Evolutionary conservation across 2,113 vertebrate species (phyloP).

Genomic region (Nycticryphes semicollaris): DNA sequence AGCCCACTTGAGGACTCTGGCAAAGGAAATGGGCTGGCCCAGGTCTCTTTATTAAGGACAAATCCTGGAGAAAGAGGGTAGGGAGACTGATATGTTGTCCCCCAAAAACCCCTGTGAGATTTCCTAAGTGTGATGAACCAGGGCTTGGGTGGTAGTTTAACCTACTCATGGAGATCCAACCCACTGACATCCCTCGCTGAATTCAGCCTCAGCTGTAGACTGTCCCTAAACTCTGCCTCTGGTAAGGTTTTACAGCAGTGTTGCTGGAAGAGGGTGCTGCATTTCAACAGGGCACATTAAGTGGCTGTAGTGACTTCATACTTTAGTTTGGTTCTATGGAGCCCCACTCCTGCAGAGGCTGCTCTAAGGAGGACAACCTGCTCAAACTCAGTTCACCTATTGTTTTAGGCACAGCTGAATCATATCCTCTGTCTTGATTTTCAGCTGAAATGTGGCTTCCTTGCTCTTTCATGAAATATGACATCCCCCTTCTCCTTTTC

Average conservation of each 20-base stretch:
- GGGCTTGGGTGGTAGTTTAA: not conserved
- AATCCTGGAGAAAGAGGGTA: not conserved
- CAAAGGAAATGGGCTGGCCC: not conserved
- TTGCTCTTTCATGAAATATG: not conserved
- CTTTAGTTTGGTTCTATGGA: not conserved
- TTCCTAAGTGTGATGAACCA: not conserved
- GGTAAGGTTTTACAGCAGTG: not conserved
- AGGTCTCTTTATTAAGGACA: not conserved
- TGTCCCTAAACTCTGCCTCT: not conserved
- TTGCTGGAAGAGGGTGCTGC: not conserved
- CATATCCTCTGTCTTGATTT: constrained; percentile 4
- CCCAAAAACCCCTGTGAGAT: not conserved
- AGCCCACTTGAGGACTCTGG: not conserved
- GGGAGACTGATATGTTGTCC: not conserved
- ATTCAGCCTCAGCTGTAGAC: not conserved
- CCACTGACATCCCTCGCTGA: not conserved
- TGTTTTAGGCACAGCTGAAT: not conserved
- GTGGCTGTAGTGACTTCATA: not conserved
- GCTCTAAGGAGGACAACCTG: not conserved
- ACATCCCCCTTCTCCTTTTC: not conserved
- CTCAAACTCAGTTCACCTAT: not conserved
- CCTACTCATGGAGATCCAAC: not conserved
- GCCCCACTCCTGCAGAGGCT: not conserved
- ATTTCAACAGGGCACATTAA: not conserved
- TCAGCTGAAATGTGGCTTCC: constrained; percentile 28